Evolutionary conservation across 2,113 vertebrate genomes (phyloP), one percentile per base, ranked within the genome.

Genomic region (Muntiacus reevesi): DNA sequence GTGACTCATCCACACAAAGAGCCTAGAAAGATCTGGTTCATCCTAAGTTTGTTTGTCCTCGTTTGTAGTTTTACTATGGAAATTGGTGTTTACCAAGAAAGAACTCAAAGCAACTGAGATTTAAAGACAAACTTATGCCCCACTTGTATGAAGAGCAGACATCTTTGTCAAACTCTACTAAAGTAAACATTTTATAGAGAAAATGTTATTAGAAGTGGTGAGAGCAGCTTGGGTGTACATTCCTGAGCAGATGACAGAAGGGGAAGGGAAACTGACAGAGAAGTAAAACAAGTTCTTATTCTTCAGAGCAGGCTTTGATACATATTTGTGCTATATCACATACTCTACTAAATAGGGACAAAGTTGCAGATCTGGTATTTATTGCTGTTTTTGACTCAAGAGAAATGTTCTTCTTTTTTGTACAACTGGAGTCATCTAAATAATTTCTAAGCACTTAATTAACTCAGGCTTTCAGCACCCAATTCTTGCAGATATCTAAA

Each of bases 51-150:
- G 25, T 67, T 47, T 93, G 40, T 82, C 47, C 55, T 96, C 9
- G 4, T 95, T 91, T 96, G 17, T 95, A 86, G 19, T 85, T 98
- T 94, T 79, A 62, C 40, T 43, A 4, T 57, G 76, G 79, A 92
- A 64, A 76, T 67, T 74, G 54, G 43, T 85, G 7, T 93, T 95
- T 96, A 94, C 82, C 43, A 76, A 74, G 54, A 84, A 43, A 92
- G 55, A 89, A 89, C 27, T 96, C 45, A 78, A 78, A 89, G 40
- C 83, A 89, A 45, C 36, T 92, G 57, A 94, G 43, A 90, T 54
- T 40, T n/a, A 90, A 96, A 84, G 52, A 78, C n/a, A 93, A 59
- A 71, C 7, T 83, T 78, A 33, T 79, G 57, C 25, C 8, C 55
- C 33, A 23, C 23, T 95, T n/a, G 6, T 64, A 30, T 33, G 40